Percentiles rank a stretch among this genome's conserved stretches.
These are phyloP conservation scores for Sebastes trivittatus DNA, from an alignment of 2,797 vertebrate genomes.

Conservation along the genomic window DNA sequence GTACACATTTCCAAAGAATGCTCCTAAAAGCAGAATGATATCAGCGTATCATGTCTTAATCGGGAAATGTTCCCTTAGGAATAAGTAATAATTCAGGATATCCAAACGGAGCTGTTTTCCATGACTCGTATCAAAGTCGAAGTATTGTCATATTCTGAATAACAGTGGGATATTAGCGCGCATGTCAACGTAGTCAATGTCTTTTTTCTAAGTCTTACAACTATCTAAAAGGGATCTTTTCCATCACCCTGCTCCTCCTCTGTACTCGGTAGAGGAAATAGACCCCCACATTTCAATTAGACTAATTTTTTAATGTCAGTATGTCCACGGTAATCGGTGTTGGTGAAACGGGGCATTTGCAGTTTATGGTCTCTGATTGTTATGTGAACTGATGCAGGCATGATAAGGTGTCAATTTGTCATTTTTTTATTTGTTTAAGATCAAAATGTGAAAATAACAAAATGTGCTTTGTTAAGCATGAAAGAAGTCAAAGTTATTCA, in stretches of 20 bases:
- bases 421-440: slow-evolving; percentile 27
- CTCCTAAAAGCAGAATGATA: not conserved
- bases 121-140: not conserved
- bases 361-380: slow-evolving; percentile 27
- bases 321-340: slow-evolving; percentile 1
- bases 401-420: slow-evolving; percentile 32
- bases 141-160: not conserved
- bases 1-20: not conserved
- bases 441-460: slow-evolving; percentile 50
- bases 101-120: not conserved
- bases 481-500: slow-evolving; percentile 26
- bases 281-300: slow-evolving; percentile 1
- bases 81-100: not conserved
- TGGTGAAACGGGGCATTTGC: slow-evolving; percentile 31
- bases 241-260: not conserved
- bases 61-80: not conserved
- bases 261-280: slow-evolving; percentile 26
- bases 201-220: slow-evolving; percentile 30
- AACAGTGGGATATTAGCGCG: not conserved
- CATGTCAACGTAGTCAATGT: not conserved
- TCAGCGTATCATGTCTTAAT: not conserved
- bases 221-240: slow-evolving; percentile 14
- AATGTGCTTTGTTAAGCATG: slow-evolving; percentile 40
- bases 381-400: slow-evolving; percentile 26
- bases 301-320: slow-evolving; percentile 19